phyloP scores from a whole-genome alignment of 2,113 vertebrate genomes.

The Mola mola region DNA sequence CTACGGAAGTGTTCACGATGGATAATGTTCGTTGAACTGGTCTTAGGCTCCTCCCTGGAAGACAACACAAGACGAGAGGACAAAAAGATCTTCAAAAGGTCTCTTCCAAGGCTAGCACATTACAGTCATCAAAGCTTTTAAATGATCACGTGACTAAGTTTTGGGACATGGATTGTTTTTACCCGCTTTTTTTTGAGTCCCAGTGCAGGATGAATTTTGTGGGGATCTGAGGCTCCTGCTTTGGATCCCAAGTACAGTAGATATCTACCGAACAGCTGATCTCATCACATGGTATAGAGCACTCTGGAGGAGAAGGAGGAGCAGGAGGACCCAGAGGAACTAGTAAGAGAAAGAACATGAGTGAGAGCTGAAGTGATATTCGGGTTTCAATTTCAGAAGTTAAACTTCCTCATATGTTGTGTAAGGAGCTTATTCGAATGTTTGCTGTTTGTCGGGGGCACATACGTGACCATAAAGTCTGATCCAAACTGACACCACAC shows the following conservation, averaged over 20 bases:
- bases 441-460: no score
- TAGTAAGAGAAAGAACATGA: neutral
- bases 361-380: no score
- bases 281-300: constrained; percentile 49
- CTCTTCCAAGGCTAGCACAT: neutral
- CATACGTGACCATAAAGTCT: no score
- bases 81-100: neutral
- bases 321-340: constrained; percentile 45
- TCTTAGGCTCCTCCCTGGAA: constrained; percentile 1
- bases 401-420: no score
- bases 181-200: constrained; percentile 32
- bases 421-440: no score
- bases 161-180: constrained; percentile 28
- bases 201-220: constrained; percentile 72
- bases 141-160: neutral
- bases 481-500: no score
- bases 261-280: constrained; percentile 28
- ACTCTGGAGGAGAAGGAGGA: constrained; percentile 49
- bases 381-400: no score
- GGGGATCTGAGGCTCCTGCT: constrained; percentile 2
- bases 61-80: neutral
- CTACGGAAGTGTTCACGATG: neutral
- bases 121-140: neutral
- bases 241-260: constrained; percentile 65
- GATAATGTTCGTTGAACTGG: constrained; percentile 18